A percentile compares a stretch with the other conserved stretches of the same genome.
Conservation (phyloP, 1,140 invertebrate species). For the Eumaeus atala region DNA sequence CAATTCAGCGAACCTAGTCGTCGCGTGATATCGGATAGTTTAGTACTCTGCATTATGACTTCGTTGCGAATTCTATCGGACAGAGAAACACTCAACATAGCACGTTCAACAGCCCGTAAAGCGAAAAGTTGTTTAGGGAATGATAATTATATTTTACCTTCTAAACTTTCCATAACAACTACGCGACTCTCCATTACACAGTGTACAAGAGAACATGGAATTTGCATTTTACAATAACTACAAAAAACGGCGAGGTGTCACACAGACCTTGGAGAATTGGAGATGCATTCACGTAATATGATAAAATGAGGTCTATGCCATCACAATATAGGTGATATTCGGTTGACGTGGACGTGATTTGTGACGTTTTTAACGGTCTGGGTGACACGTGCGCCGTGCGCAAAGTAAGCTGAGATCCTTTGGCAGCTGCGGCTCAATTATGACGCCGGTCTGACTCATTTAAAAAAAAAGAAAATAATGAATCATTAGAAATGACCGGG, state of each 20-base stretch:
- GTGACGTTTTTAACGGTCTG: constrained; percentile 31
- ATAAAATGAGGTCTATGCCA: constrained; percentile 15
- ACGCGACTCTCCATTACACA: too few relatives aligned
- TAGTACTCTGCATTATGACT: too few relatives aligned
- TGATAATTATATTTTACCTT: too few relatives aligned
- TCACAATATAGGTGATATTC: constrained; percentile 14
- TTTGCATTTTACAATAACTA: constrained; percentile 7
- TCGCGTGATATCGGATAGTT: too few relatives aligned
- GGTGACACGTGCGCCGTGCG: constrained; percentile 59
- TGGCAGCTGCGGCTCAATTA: constrained; percentile 55
- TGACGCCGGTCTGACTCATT: constrained; percentile 48
- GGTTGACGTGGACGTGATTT: constrained; percentile 23
- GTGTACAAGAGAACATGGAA: not conserved
- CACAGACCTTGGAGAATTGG: constrained; percentile 32
- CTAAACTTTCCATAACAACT: too few relatives aligned
- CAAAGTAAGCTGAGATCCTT: constrained; percentile 67
- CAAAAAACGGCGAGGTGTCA: not conserved
- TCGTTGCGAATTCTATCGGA: too few relatives aligned
- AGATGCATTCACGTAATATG: constrained; percentile 12
- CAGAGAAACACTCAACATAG: too few relatives aligned
- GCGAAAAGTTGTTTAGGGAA: too few relatives aligned
- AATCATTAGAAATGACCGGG: constrained; percentile 23
- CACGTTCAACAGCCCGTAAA: too few relatives aligned
- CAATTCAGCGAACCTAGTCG: too few relatives aligned
- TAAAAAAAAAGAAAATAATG: constrained; percentile 29